Conservation (phyloP, 2,888 invertebrate genomes). For the Polyommatus icarus region DNA sequence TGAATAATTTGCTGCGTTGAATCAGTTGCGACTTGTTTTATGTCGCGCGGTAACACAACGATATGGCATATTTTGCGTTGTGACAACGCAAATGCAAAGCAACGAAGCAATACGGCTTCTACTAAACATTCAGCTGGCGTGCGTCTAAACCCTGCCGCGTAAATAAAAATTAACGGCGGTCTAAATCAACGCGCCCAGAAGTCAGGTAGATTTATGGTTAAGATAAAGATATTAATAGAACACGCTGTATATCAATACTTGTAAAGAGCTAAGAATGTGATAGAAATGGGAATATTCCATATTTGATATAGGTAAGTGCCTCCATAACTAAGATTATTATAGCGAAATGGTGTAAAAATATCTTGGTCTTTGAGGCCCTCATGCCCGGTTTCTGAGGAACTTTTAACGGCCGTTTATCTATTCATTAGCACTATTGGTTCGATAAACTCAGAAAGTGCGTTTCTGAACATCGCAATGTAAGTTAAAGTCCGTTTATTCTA, state of each 20-base stretch:
- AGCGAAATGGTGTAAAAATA: not conserved
- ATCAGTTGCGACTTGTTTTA: no score
- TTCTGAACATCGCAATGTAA: no score
- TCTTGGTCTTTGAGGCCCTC: no score
- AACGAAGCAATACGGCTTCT: not conserved
- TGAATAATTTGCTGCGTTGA: no score
- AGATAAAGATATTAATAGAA: constrained; percentile 9
- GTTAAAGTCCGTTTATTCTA: no score
- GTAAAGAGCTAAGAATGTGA: not conserved
- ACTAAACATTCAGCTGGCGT: not conserved
- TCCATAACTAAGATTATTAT: not conserved
- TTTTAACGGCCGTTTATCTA: no score
- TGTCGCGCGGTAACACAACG: no score
- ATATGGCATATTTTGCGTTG: no score
- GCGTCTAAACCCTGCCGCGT: not conserved
- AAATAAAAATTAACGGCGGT: not conserved
- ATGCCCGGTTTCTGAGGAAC: no score
- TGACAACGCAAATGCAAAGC: no score
- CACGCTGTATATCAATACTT: not conserved
- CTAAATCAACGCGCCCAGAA: not conserved
- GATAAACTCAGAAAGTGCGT: no score
- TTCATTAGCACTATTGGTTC: no score
- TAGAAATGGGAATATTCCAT: not conserved
- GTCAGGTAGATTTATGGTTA: constrained; percentile 2
- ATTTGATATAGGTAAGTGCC: not conserved